Conservation (phyloP, 2,113 vertebrate species). For the Synchiropus splendidus region DNA sequence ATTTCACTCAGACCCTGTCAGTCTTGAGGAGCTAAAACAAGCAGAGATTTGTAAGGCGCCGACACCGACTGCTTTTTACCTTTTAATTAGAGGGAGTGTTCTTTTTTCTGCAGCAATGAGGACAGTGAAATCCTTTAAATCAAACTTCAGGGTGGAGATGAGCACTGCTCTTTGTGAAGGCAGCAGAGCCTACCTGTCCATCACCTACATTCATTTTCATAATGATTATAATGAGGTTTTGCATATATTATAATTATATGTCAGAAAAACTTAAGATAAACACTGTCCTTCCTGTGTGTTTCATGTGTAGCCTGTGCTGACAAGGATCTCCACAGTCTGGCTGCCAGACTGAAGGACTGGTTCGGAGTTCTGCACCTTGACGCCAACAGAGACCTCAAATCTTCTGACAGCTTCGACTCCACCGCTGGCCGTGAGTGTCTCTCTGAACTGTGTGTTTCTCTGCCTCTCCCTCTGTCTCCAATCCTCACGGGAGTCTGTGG, state of each 20-base stretch:
- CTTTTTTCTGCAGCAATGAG: no score
- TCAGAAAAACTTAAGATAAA: no score
- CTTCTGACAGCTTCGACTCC: conserved; percentile 69
- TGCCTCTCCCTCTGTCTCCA: conserved; percentile 10
- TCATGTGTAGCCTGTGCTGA: conserved; percentile 78
- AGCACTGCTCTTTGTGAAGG: no score
- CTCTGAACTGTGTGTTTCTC: conserved; percentile 3
- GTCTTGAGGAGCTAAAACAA: conserved; percentile 2
- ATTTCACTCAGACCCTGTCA: conserved; percentile 22
- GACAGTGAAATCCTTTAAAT: no score
- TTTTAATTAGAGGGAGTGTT: conserved; percentile 14
- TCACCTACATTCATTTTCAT: no score
- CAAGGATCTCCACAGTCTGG: conserved; percentile 80
- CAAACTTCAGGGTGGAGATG: no score
- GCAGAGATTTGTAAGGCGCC: conserved; percentile 3
- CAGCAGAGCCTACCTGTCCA: no score
- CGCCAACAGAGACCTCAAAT: conserved; percentile 84
- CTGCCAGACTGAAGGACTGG: conserved; percentile 90
- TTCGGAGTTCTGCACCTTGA: conserved; percentile 88
- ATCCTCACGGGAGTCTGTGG: conserved; percentile 9
- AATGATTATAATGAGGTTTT: no score
- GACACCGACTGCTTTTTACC: conserved; percentile 9
- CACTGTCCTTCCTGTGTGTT: conserved; percentile 14
- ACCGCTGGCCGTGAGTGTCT: conserved; percentile 79
- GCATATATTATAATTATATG: no score